Evolutionary conservation across 2,113 vertebrate genomes (phyloP), one percentile per base, ranked within the genome.

Genomic region (Pachyramphus minor): DNA sequence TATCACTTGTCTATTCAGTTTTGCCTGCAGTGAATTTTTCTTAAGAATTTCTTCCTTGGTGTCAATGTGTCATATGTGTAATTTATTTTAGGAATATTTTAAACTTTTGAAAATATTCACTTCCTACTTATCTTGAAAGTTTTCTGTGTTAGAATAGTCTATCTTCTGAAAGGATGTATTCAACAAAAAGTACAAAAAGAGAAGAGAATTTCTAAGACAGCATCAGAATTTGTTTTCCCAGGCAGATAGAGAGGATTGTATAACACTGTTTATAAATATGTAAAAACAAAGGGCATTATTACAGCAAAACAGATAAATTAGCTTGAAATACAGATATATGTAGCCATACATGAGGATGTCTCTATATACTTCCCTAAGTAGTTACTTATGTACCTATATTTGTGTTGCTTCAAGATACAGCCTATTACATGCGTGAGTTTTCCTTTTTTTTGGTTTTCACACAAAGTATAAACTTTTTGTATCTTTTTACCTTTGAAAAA

Each of bases 351-450:
- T 21, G 2, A 58, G 19, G 49, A 42, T 50, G 8, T 33, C 56
- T 42, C 19, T 33, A 24, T 15, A 33, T 25, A 23, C 11, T 77
- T 81, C 37, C 5, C 62, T 41, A 62, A 76, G 77, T 62, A 35
- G 8, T 11, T 27, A 62, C 16, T 62, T 62, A 62, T 14, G 37
- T 62, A 62, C 31, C 30, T 45, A 33, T 39, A 53, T 50, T 55
- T 84, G 5, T 60, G 9, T 23, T 50, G 24, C 30, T 87, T 75
- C 33, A 27, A 35, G n/a, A 11, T 83, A n/a, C 5, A 45, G 24
- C 5, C 28, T 3, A 1, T 53, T 42, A 58, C 18, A 33, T 1
- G 0, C 8, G 23, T 6, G 5, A 15, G 8, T 45, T 11, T 42
- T 67, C 9, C 18, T 10, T 60, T 50, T 74, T 71, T 75, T 69